phyloP scores from a whole-genome alignment of 2,113 vertebrate genomes.

The Astur gentilis region DNA sequence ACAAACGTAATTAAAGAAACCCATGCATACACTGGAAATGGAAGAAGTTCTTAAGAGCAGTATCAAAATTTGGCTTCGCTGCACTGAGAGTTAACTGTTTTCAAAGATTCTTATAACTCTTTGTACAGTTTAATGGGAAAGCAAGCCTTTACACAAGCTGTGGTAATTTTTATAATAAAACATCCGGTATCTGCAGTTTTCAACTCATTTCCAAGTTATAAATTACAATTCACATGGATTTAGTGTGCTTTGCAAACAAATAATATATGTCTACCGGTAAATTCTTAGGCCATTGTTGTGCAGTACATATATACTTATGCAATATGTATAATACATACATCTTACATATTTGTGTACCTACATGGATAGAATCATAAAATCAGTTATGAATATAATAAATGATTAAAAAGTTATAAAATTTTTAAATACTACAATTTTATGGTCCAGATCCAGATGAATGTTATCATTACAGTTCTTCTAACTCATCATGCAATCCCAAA shows the following conservation, averaged over 20 bases:
- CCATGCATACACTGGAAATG: background rate
- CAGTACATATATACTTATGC: background rate
- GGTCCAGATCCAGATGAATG: background rate
- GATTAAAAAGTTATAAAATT: background rate
- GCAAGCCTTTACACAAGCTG: background rate
- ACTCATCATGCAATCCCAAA: background rate
- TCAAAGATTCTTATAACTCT: background rate
- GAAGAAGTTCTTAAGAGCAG: background rate
- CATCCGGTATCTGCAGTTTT: background rate
- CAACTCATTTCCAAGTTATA: background rate
- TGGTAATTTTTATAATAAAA: background rate
- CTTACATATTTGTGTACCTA: background rate
- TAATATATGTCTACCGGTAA: background rate
- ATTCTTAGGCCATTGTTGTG: background rate
- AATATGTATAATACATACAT: background rate
- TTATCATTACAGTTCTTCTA: background rate
- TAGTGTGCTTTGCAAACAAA: background rate
- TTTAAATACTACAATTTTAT: background rate
- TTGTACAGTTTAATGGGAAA: background rate
- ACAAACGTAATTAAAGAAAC: background rate
- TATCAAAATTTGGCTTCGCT: background rate
- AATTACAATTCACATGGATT: background rate
- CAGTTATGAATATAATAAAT: background rate
- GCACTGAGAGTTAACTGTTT: background rate
- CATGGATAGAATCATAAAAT: background rate